phyloP scores from a whole-genome alignment of 2,888 invertebrate species.

The Lithophane socia region DNA sequence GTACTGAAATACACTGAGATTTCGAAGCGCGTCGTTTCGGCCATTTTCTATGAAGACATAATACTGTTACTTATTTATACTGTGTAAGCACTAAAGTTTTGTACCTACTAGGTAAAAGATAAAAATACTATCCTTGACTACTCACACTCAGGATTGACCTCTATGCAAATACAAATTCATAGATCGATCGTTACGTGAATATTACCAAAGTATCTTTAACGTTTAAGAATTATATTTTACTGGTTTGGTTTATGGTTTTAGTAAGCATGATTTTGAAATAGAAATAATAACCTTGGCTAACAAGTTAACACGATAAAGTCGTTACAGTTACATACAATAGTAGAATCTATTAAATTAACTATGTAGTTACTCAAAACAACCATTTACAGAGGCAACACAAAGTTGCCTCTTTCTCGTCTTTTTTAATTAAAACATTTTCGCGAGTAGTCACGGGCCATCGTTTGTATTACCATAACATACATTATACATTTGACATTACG shows the following conservation, averaged over 20 bases:
- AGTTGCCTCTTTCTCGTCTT: not conserved
- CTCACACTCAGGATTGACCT: not conserved
- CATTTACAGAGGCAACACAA: constrained; percentile 13
- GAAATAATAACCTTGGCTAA: constrained; percentile 23
- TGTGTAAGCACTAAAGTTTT: not conserved
- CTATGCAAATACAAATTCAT: not conserved
- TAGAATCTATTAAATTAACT: constrained; percentile 20
- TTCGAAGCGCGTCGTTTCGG: too few relatives aligned
- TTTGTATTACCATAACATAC: constrained; percentile 40
- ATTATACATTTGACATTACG: constrained; percentile 54
- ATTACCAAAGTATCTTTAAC: too few relatives aligned
- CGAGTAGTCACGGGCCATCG: constrained; percentile 27
- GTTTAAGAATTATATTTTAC: not conserved
- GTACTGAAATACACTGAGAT: too few relatives aligned
- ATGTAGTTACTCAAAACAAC: not conserved
- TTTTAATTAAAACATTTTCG: constrained; percentile 24
- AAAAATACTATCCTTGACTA: not conserved
- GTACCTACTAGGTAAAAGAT: not conserved
- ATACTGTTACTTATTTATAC: too few relatives aligned
- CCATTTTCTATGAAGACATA: too few relatives aligned
- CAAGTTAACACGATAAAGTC: constrained; percentile 21
- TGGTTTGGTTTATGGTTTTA: not conserved
- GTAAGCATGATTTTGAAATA: not conserved
- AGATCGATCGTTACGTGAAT: too few relatives aligned
- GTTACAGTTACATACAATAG: not conserved